phyloP scores from a whole-genome alignment of 2,797 vertebrate genomes.

The Acipenser ruthenus region DNA sequence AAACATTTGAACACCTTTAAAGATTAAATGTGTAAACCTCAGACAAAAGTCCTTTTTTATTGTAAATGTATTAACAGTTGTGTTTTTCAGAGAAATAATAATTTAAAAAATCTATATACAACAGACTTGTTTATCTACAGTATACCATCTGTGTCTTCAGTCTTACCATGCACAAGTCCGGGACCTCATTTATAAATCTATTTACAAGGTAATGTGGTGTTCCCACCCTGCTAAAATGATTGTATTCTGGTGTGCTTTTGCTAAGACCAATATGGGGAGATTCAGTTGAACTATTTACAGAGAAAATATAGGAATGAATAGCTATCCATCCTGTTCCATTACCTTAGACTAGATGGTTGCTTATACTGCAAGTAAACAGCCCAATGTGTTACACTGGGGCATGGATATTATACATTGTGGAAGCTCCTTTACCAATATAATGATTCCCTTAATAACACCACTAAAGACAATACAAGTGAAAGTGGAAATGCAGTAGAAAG shows the following conservation, averaged over 20 bases:
- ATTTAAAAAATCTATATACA: slow-evolving; percentile 89
- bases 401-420: too few relatives aligned
- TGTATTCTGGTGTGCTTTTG: slow-evolving; percentile 28
- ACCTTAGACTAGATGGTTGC: neutral
- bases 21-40: slow-evolving; percentile 29
- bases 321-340: slow-evolving; percentile 24
- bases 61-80: too few relatives aligned
- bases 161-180: slow-evolving; percentile 80
- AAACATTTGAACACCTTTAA: slow-evolving; percentile 46
- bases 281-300: slow-evolving; percentile 50
- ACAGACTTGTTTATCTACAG: slow-evolving; percentile 78
- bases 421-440: too few relatives aligned
- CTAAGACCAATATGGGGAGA: slow-evolving; percentile 50
- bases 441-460: too few relatives aligned
- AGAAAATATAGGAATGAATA: slow-evolving; percentile 27
- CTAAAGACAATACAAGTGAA: too few relatives aligned
- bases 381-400: too few relatives aligned
- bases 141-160: slow-evolving; percentile 64
- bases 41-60: too few relatives aligned
- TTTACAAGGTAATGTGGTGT: slow-evolving; percentile 37
- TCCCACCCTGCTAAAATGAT: slow-evolving; percentile 36
- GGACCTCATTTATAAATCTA: slow-evolving; percentile 56
- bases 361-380: too few relatives aligned
- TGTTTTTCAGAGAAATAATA: too few relatives aligned
- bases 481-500: too few relatives aligned